phyloP scores from a whole-genome alignment of 2,888 invertebrate species.

The Aspidiotus rigidus region DNA sequence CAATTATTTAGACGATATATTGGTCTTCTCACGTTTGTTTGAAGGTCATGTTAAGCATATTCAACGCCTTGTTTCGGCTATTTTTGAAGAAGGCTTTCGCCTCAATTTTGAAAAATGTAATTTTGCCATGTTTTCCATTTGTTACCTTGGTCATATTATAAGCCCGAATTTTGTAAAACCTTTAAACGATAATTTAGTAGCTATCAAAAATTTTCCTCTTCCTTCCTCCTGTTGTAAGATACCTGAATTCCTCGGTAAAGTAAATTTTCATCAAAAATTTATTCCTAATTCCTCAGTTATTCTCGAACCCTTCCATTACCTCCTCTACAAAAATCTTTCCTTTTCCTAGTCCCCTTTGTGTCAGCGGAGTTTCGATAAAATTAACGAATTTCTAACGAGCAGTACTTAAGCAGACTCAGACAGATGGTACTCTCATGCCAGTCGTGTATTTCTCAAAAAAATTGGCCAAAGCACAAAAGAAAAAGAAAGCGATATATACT shows the following conservation, averaged over 20 bases:
- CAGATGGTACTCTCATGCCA: no score
- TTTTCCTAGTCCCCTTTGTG: no score
- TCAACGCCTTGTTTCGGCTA: constrained; percentile 36
- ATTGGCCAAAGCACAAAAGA: no score
- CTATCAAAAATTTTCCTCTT: not conserved
- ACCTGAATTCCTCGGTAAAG: not conserved
- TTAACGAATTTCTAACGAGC: no score
- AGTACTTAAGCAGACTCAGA: no score
- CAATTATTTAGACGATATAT: not conserved
- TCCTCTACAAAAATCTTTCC: not conserved
- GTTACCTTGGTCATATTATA: constrained; percentile 28
- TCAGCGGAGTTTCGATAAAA: no score
- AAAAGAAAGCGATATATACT: no score
- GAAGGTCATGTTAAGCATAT: constrained; percentile 37
- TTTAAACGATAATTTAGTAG: no score
- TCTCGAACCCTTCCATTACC: not conserved
- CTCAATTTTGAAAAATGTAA: constrained; percentile 27
- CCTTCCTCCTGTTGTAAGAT: not conserved
- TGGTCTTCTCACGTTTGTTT: constrained; percentile 36
- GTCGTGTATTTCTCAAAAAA: no score
- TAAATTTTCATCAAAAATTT: not conserved
- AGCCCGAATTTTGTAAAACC: no score
- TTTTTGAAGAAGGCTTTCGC: constrained; percentile 29
- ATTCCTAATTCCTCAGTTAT: not conserved
- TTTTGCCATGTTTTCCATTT: constrained; percentile 17